Evolutionary conservation across 2,888 invertebrate species (phyloP).

Genomic region (Chouioia cunea): DNA sequence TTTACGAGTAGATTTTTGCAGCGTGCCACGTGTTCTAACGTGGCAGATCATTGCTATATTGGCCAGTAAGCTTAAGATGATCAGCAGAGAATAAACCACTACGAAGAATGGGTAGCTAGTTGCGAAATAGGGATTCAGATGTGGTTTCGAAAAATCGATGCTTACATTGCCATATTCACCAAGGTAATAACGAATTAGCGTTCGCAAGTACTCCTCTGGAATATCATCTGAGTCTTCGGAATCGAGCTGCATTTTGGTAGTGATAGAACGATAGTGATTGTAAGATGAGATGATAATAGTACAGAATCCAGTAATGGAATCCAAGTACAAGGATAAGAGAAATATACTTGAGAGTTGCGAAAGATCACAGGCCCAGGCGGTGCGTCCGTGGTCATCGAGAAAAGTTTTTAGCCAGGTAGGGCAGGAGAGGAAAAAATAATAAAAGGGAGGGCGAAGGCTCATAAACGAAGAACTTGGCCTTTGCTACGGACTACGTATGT

Average conservation of each 20-base stretch:
- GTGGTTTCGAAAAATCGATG: constrained; percentile 73
- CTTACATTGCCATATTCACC: constrained; percentile 65
- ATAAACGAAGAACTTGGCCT: too few relatives aligned
- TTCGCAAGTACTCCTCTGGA: constrained; percentile 54
- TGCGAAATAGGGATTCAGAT: constrained; percentile 72
- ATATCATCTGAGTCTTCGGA: constrained; percentile 9
- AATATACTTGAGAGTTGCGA: too few relatives aligned
- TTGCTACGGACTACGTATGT: too few relatives aligned
- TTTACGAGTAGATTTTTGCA: constrained; percentile 75
- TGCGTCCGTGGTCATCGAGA: too few relatives aligned
- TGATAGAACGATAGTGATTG: too few relatives aligned
- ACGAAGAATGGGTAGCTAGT: constrained; percentile 75
- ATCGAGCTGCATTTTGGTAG: constrained; percentile 1
- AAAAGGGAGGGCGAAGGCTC: too few relatives aligned
- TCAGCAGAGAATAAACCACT: constrained; percentile 74
- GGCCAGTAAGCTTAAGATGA: constrained; percentile 71
- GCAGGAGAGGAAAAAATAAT: background rate
- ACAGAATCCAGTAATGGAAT: too few relatives aligned
- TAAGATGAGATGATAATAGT: too few relatives aligned
- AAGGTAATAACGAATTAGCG: constrained; percentile 63
- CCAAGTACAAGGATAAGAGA: too few relatives aligned
- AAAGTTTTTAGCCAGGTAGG: too few relatives aligned
- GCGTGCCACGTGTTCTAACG: constrained; percentile 71
- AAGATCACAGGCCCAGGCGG: too few relatives aligned
- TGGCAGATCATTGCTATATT: constrained; percentile 75